Base-by-base conservation (phyloP, 2,888 invertebrate species). In the Cephus pygmeus region DNA sequence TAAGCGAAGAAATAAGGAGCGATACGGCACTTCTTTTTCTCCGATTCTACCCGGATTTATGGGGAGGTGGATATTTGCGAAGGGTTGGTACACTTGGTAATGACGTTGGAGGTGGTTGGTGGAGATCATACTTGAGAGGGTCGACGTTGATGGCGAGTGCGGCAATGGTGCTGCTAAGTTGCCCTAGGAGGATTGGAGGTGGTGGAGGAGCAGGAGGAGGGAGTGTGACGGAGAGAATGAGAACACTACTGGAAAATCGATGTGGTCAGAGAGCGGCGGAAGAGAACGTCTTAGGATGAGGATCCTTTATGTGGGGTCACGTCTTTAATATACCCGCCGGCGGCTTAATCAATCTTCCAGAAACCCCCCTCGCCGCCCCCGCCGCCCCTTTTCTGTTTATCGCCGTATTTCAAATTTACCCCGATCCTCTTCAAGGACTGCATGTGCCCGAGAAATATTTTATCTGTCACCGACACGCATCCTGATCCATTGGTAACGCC, bases 231-330 rank as follows among this genome's bases (percentile, higher is more conserved):
- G 35, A 34, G 23, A 56, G 56, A 56, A 56, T 23, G 56, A 33
- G 76, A 73, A 73, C 76, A 77, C 71, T 74, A 75, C 79, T 80
- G 80, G 80, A 83, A 82, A 83, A 84, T 83, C 82, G 82, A 82
- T 84, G 82, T 81, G 82, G 81, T 83, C 82, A 80, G 75, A 73
- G 75, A 12, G 34, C 75, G 30, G 77, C 31, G 75, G 73, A 77
- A 78, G 78, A 79, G 76, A 79, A 81, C 81, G 78, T 81, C 83
- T 82, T 81, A 77, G 81, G 83, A 83, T 79, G 84, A 83, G 84
- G 83, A 87, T 87, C 87, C 86, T 87, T 88, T 88, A 87, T 89
- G 89, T 87, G 85, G 85, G 88, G 90, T 90, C 90, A 90, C 90
- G 90, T 90, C 87, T 90, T 90, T 89, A 90, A 90, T 89, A 90